Conservation (phyloP, 1,140 invertebrate species). For the Palaemon carinicauda region DNA sequence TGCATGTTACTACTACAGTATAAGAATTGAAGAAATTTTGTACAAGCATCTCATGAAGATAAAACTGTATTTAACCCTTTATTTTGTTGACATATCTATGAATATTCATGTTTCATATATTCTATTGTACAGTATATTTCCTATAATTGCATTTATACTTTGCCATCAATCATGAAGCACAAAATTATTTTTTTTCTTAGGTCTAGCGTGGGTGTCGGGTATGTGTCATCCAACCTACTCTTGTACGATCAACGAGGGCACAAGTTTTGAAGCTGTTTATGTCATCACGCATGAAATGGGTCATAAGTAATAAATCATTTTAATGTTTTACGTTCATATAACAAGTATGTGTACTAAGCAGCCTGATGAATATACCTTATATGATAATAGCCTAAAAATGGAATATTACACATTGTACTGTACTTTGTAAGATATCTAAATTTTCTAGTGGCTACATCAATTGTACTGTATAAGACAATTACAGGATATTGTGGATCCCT, state of each 20-base stretch:
- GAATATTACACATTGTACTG: background rate
- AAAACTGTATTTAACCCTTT: no score
- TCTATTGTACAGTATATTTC: no score
- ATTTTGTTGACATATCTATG: no score
- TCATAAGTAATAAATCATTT: constrained; percentile 62
- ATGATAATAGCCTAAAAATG: background rate
- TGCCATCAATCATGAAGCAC: background rate
- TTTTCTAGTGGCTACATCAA: background rate
- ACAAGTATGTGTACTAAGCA: background rate
- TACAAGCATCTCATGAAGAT: no score
- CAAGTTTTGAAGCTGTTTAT: constrained; percentile 65
- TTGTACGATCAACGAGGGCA: constrained; percentile 66
- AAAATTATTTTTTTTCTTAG: constrained; percentile 46
- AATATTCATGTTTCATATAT: no score
- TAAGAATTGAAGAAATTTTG: no score
- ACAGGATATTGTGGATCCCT: no score
- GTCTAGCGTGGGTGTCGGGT: constrained; percentile 66
- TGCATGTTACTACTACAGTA: no score
- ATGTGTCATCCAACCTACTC: constrained; percentile 65
- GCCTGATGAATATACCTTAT: background rate
- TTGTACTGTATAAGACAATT: background rate
- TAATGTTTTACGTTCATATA: background rate
- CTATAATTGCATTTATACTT: background rate
- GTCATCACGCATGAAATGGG: constrained; percentile 66
- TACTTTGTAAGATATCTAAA: background rate